Evolutionary conservation across 2,797 vertebrate genomes (phyloP).

Genomic region (Apogon talboti): DNA sequence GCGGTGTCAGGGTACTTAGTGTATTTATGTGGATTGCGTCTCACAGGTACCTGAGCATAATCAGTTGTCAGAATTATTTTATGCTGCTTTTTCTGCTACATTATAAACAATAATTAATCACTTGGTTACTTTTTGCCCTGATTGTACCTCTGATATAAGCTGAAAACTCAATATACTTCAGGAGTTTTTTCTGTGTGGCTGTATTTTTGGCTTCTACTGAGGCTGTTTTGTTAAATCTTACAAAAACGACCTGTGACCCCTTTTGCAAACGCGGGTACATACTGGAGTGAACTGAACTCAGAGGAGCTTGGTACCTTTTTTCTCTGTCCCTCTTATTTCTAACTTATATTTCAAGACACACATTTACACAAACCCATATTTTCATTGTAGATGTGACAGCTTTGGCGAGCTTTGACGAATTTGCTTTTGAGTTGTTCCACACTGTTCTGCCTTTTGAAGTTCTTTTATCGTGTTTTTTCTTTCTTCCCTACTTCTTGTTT

Average conservation of each 20-base stretch:
- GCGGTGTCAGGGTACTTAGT: background rate
- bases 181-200: conserved; percentile 7
- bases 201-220: conserved; percentile 1
- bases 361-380: conserved; percentile 21
- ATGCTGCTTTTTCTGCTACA: conserved; percentile 25
- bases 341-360: conserved; percentile 3
- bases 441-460: conserved; percentile 21
- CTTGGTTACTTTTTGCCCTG: conserved; percentile 10
- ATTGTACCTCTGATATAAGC: conserved; percentile 13
- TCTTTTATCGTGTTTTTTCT: conserved; percentile 1
- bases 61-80: conserved; percentile 20
- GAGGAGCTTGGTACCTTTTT: conserved; percentile 11
- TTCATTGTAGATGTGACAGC: conserved; percentile 31
- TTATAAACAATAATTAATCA: conserved; percentile 29
- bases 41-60: conserved; percentile 26
- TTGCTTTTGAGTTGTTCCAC: conserved; percentile 33
- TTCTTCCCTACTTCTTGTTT: conserved; percentile 34
- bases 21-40: conserved; percentile 3
- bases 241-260: conserved; percentile 10
- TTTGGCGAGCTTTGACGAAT: conserved; percentile 34
- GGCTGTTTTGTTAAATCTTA: conserved; percentile 4
- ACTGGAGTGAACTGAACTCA: background rate
- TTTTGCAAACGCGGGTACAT: conserved; percentile 12
- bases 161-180: background rate
- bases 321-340: conserved; percentile 27